A percentile compares a stretch with the other conserved stretches of the same genome.
phyloP scores from a whole-genome alignment of 1,140 invertebrate genomes.

The Orius insidiosus region DNA sequence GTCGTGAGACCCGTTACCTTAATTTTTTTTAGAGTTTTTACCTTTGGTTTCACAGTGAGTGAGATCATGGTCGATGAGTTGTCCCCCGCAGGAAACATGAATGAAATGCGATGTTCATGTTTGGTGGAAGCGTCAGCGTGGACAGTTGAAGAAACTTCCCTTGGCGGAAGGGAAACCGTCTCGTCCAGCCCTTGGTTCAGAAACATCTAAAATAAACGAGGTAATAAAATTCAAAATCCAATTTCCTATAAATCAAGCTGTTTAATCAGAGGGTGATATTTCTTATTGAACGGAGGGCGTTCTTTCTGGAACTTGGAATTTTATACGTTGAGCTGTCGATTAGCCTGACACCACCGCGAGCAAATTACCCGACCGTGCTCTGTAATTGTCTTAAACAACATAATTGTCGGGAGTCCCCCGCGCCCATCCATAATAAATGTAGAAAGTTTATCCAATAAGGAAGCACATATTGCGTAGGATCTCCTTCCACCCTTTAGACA shows the following conservation, averaged over 20 bases:
- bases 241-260: background rate
- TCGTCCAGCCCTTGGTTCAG: slow-evolving; percentile 21
- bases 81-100: slow-evolving; percentile 33
- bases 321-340: background rate
- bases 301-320: background rate
- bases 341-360: slow-evolving; percentile 6
- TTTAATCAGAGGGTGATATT: slow-evolving; percentile 1
- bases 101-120: slow-evolving; percentile 31
- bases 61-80: slow-evolving; percentile 36
- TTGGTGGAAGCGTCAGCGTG: slow-evolving; percentile 28
- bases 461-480: background rate
- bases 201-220: slow-evolving; percentile 19
- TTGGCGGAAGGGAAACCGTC: slow-evolving; percentile 26
- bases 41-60: slow-evolving; percentile 35
- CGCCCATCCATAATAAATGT: slow-evolving; percentile 10
- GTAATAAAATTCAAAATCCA: background rate
- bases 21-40: slow-evolving; percentile 19
- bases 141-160: slow-evolving; percentile 29
- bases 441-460: slow-evolving; percentile 11
- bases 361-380: slow-evolving; percentile 10
- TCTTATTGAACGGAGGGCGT: slow-evolving; percentile 4
- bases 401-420: background rate
- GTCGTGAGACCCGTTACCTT: too few species aligned
- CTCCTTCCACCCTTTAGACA: background rate
- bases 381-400: slow-evolving; percentile 6